phyloP scores from a whole-genome alignment of 2,888 invertebrate genomes.

The Cataglyphis albicans region DNA sequence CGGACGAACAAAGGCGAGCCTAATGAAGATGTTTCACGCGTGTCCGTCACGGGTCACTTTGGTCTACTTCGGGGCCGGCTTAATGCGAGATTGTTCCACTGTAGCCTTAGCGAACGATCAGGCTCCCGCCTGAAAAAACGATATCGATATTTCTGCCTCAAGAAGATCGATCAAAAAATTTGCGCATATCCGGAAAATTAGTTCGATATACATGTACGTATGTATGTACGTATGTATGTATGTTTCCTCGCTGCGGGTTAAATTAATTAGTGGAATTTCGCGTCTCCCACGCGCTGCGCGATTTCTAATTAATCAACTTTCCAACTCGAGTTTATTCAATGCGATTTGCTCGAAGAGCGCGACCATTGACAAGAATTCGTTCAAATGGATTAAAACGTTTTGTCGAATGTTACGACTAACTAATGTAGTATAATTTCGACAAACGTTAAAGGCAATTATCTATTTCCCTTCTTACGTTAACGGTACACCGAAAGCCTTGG shows the following conservation, averaged over 20 bases:
- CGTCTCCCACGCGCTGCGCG: neutral
- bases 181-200: slow-evolving; percentile 39
- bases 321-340: neutral
- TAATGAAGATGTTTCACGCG: slow-evolving; percentile 31
- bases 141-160: neutral
- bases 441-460: slow-evolving; percentile 69
- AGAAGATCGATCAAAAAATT: slow-evolving; percentile 18
- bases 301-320: slow-evolving; percentile 31
- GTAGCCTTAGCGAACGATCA: neutral
- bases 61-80: slow-evolving; percentile 21
- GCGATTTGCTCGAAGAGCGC: slow-evolving; percentile 23
- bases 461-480: slow-evolving; percentile 57
- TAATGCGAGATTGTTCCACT: slow-evolving; percentile 39
- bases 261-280: slow-evolving; percentile 25
- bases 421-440: slow-evolving; percentile 25
- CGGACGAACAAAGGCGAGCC: slow-evolving; percentile 39
- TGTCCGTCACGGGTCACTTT: slow-evolving; percentile 44
- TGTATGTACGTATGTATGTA: neutral
- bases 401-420: neutral
- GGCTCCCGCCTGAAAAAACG: neutral
- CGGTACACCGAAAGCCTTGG: slow-evolving; percentile 77
- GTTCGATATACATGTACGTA: neutral
- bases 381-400: neutral
- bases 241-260: neutral
- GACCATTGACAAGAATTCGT: neutral